These are phyloP conservation scores for Ethmia dodecea DNA, from an alignment of 2,888 invertebrate genomes.

Conservation along the genomic window DNA sequence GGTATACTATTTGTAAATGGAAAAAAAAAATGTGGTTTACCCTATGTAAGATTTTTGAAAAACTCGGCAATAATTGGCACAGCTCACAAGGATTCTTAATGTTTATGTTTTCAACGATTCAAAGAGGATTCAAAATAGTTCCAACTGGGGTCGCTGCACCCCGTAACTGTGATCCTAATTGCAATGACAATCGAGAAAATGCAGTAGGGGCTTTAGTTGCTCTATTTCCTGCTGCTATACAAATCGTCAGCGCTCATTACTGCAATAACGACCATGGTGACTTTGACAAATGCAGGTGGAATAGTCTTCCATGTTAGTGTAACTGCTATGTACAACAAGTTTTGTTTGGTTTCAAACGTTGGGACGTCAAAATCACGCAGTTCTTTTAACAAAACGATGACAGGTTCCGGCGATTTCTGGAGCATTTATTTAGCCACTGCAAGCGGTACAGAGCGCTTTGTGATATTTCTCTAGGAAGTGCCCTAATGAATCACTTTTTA, in stretches of 20 bases:
- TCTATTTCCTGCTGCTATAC: slow-evolving; percentile 28
- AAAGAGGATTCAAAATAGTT: not conserved
- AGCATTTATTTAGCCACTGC: no score
- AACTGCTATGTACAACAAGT: not conserved
- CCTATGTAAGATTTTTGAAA: not conserved
- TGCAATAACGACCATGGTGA: slow-evolving; percentile 28
- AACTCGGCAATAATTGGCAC: not conserved
- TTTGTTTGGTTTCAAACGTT: not conserved
- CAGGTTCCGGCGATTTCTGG: not conserved
- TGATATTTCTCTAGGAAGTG: not conserved
- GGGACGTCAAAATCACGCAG: not conserved
- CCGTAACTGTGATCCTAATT: not conserved
- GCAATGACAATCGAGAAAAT: not conserved
- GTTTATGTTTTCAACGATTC: not conserved
- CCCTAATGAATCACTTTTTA: no score
- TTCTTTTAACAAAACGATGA: not conserved
- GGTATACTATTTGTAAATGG: no score
- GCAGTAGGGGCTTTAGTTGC: slow-evolving; percentile 22
- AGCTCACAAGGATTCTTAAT: not conserved
- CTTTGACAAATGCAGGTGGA: slow-evolving; percentile 30
- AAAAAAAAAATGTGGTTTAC: not conserved
- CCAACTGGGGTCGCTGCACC: not conserved
- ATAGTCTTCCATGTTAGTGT: not conserved
- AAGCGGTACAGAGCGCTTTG: not conserved
- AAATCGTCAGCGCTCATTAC: slow-evolving; percentile 32